Evolutionary conservation across 30 jellyfish, hydroid and myxozoan genomes (phyloP).

Genomic region (Aurelia aurita complex sp. Pacific): DNA sequence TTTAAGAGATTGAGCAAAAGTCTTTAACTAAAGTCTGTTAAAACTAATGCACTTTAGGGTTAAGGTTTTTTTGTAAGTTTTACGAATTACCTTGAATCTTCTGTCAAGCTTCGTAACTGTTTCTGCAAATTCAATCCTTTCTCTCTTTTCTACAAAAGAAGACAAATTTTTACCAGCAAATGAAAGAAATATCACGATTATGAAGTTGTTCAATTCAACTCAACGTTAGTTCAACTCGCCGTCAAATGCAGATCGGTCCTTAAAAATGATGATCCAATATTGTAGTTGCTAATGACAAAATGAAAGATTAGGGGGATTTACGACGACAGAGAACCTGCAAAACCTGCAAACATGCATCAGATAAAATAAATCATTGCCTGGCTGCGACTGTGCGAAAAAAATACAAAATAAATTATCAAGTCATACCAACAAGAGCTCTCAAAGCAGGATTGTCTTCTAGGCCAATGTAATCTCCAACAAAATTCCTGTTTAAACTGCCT

Average conservation of each 20-base stretch:
- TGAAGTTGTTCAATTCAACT: background rate
- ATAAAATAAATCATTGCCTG: no score
- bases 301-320: no score
- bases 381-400: background rate
- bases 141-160: constrained; percentile 83
- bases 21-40: no score
- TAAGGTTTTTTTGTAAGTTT: no score
- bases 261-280: background rate
- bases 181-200: background rate
- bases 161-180: background rate
- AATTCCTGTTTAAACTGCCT: constrained; percentile 92
- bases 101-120: constrained; percentile 92
- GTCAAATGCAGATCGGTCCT: background rate
- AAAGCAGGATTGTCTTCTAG: constrained; percentile 93
- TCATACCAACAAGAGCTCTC: constrained; percentile 79
- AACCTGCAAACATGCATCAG: no score
- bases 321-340: no score
- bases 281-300: no score
- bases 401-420: background rate
- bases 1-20: no score
- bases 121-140: constrained; percentile 94
- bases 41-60: no score
- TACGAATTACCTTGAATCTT: constrained; percentile 76
- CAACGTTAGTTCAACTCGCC: background rate
- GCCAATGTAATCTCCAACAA: constrained; percentile 98